A percentile compares a stretch with the other conserved stretches of the same genome.
phyloP scores from a whole-genome alignment of 2,113 vertebrate species.

The Aspidoscelis tigris region DNA sequence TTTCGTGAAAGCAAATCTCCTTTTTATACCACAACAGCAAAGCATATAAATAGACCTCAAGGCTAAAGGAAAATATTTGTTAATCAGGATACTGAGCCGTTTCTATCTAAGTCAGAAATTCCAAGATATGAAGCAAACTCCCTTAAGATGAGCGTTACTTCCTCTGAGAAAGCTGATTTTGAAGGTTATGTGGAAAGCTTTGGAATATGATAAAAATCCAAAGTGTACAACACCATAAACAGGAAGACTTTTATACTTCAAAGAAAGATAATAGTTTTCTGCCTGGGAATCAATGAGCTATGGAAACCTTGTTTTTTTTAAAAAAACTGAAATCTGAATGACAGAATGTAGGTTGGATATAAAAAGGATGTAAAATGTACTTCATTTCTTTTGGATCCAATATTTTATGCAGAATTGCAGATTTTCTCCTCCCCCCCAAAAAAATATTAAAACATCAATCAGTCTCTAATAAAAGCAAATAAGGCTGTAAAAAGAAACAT shows the following conservation, averaged over 20 bases:
- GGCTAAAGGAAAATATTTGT: constrained; percentile 17
- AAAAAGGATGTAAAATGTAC: neutral
- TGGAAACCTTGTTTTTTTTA: constrained; percentile 37
- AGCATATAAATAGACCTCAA: neutral
- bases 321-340: constrained; percentile 59
- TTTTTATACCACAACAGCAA: constrained; percentile 16
- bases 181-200: constrained; percentile 28
- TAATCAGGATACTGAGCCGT: neutral
- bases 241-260: constrained; percentile 62
- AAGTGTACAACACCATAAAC: constrained; percentile 49
- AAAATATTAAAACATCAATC: no score
- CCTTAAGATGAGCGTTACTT: constrained; percentile 34
- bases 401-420: neutral
- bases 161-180: constrained; percentile 16
- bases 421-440: no score
- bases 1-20: neutral
- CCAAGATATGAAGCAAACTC: neutral
- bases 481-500: no score
- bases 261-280: constrained; percentile 58
- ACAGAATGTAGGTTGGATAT: constrained; percentile 6
- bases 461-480: no score
- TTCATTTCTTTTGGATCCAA: constrained; percentile 23
- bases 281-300: constrained; percentile 58
- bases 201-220: constrained; percentile 51
- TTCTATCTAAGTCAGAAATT: constrained; percentile 1